Percentiles rank a stretch among this genome's conserved stretches.
phyloP scores from a whole-genome alignment of 2,113 vertebrate genomes.

The Dermatemys mawii region DNA sequence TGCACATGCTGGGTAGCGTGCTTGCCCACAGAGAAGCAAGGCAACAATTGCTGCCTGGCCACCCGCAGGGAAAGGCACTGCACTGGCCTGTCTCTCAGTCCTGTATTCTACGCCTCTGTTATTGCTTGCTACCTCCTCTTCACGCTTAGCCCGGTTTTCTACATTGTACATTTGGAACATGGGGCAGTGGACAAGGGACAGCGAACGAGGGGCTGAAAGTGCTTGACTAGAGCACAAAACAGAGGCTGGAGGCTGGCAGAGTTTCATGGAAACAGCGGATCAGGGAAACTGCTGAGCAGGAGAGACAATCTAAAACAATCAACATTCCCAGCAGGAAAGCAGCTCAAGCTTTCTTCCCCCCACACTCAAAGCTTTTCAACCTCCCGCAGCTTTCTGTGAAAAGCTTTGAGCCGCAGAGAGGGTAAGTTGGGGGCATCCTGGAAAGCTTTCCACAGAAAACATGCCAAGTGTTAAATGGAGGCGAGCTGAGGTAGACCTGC shows the following conservation, averaged over 20 bases:
- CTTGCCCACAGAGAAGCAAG: background rate
- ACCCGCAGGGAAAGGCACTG: background rate
- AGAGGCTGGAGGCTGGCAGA: background rate
- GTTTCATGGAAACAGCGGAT: constrained; percentile 10
- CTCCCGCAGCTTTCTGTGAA: background rate
- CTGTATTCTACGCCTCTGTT: background rate
- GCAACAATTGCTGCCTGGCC: background rate
- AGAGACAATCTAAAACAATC: background rate
- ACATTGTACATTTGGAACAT: background rate
- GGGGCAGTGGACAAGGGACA: accelerated
- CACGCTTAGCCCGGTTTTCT: background rate
- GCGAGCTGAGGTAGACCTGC: background rate
- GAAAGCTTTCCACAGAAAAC: background rate
- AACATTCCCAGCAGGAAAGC: background rate
- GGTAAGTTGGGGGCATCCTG: background rate
- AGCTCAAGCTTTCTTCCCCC: constrained; percentile 29
- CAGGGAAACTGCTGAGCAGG: background rate
- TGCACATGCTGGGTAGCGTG: background rate
- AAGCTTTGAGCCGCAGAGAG: background rate
- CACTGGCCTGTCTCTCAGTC: background rate
- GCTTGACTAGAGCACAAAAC: background rate
- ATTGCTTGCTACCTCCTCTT: background rate
- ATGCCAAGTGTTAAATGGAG: background rate
- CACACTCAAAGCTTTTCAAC: background rate
- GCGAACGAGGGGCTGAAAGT: background rate